phyloP scores from a whole-genome alignment of 2,888 invertebrate species.

The Tachina lurida region DNA sequence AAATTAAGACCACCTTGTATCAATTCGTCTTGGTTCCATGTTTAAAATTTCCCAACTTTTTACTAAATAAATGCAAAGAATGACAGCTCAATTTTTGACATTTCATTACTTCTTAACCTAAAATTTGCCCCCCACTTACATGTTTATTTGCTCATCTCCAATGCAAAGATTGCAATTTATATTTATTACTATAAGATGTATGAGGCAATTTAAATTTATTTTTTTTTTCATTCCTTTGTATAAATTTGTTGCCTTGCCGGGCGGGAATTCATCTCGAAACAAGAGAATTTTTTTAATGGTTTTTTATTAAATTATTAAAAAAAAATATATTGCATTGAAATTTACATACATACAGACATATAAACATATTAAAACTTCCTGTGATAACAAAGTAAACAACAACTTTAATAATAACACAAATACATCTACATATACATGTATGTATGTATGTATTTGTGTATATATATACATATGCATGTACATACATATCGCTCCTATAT shows the following conservation, averaged over 20 bases:
- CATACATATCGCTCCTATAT: no score
- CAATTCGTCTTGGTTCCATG: no score
- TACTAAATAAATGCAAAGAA: no score
- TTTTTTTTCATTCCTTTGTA: background rate
- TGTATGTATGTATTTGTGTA: background rate
- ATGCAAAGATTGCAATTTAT: background rate
- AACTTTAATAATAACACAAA: background rate
- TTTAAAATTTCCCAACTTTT: no score
- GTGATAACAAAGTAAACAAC: conserved; percentile 8
- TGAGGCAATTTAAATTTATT: background rate
- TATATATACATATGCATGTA: background rate
- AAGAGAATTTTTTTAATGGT: background rate
- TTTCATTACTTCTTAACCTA: no score
- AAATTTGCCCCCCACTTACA: no score
- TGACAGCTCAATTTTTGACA: no score
- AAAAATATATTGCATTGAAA: background rate
- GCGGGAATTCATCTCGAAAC: conserved; percentile 2
- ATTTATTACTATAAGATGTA: background rate
- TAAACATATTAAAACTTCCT: background rate
- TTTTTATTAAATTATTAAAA: background rate
- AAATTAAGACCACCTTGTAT: no score
- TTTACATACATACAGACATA: background rate
- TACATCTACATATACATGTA: background rate
- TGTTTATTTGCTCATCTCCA: no score
- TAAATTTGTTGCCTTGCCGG: background rate